Conservation (phyloP, 1,140 invertebrate genomes). For the Ctenoplectra terminalis region DNA sequence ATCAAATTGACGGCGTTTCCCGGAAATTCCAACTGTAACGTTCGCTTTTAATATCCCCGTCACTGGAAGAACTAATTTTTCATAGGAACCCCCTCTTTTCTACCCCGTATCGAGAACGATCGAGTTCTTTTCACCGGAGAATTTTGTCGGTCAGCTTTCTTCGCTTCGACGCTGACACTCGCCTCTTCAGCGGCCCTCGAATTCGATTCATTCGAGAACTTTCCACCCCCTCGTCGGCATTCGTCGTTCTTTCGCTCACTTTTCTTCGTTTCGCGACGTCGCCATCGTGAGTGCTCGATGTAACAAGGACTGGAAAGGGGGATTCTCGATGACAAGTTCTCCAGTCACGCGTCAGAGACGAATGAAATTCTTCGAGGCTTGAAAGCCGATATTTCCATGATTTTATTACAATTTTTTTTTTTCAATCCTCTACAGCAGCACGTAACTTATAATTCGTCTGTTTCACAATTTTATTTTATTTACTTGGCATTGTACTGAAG, state of each 20-base stretch:
- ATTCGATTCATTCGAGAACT: conserved; percentile 73
- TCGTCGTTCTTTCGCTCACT: no score
- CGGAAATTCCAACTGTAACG: no score
- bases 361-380: not conserved
- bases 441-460: no score
- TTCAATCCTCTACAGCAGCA: no score
- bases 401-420: no score
- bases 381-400: no score
- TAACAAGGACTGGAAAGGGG: no score
- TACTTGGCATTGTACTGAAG: no score
- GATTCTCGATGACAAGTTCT: conserved; percentile 4
- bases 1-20: no score
- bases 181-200: conserved; percentile 19
- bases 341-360: not conserved
- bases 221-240: conserved; percentile 42
- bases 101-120: not conserved
- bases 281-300: no score
- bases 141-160: conserved; percentile 44
- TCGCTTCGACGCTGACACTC: conserved; percentile 28
- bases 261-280: conserved; percentile 18
- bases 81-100: not conserved
- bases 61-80: conserved; percentile 27
- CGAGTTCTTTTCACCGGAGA: not conserved
- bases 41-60: not conserved
- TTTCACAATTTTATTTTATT: no score